These are phyloP conservation scores for Drosophila persimilis DNA, from an alignment of 1,140 invertebrate species.

Conservation along the genomic window DNA sequence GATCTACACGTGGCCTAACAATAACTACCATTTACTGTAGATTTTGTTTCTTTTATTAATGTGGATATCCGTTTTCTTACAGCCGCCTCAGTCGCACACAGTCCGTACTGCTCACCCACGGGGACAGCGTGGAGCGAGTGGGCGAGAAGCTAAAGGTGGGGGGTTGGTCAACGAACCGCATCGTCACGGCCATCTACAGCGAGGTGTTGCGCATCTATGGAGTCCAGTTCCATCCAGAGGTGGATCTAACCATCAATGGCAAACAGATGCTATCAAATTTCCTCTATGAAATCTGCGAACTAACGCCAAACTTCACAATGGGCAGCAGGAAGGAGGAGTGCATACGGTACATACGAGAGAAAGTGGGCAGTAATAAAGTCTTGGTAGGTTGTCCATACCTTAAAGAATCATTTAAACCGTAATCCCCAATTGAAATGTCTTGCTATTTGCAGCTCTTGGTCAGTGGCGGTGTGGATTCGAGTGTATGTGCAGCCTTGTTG, in stretches of 20 bases:
- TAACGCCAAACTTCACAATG: conserved; percentile 95
- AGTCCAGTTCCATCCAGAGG: conserved; percentile 98
- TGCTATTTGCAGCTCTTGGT: conserved; percentile 89
- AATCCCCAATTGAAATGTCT: neutral
- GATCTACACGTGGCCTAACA: conserved; percentile 82
- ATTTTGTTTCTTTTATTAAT: neutral
- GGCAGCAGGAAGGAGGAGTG: conserved; percentile 94
- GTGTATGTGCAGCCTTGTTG: conserved; percentile 97
- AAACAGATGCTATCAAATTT: conserved; percentile 97
- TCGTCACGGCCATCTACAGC: conserved; percentile 94
- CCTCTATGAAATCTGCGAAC: conserved; percentile 94
- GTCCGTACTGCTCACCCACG: conserved; percentile 97
- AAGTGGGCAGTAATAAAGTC: conserved; percentile 96
- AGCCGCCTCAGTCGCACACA: conserved; percentile 94
- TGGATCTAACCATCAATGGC: conserved; percentile 96
- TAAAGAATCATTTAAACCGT: neutral
- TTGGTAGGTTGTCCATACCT: conserved; percentile 87
- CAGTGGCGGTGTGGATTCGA: conserved; percentile 99
- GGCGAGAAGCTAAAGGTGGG: conserved; percentile 93
- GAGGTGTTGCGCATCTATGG: conserved; percentile 96
- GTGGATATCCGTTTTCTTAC: conserved; percentile 38
- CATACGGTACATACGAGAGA: conserved; percentile 95
- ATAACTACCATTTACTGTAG: neutral
- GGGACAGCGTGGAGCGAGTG: conserved; percentile 96
- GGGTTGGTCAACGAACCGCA: conserved; percentile 92